Conservation (phyloP, 2,113 vertebrate species). For the Erythrocercus mccallii region DNA sequence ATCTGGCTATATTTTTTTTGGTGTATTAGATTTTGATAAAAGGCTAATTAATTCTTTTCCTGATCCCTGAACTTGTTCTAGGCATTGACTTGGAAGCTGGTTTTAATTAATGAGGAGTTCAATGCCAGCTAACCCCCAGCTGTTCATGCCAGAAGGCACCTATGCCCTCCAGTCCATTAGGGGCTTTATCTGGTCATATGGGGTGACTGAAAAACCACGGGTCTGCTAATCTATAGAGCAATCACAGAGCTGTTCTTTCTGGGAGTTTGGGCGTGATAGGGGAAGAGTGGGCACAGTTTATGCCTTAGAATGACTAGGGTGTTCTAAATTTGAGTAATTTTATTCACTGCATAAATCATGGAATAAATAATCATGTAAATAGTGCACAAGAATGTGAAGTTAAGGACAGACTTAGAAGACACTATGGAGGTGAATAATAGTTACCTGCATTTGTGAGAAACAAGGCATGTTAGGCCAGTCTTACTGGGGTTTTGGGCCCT, state of each 20-base stretch:
- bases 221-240: background rate
- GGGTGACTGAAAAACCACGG: background rate
- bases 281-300: background rate
- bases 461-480: fast-evolving
- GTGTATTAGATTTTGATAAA: background rate
- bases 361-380: background rate
- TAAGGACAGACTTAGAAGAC: background rate
- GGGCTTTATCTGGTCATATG: background rate
- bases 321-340: background rate
- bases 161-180: background rate
- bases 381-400: background rate
- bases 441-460: background rate
- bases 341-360: background rate
- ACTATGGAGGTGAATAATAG: background rate
- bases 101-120: background rate
- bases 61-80: background rate
- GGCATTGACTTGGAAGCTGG: background rate
- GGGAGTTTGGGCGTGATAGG: background rate
- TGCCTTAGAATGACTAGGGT: background rate
- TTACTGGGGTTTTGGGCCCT: background rate
- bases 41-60: background rate
- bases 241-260: background rate
- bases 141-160: background rate
- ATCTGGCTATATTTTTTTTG: background rate
- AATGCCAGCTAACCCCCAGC: background rate